Evolutionary conservation across 2,888 invertebrate genomes (phyloP).

Genomic region (Ischnus inquisitorius): DNA sequence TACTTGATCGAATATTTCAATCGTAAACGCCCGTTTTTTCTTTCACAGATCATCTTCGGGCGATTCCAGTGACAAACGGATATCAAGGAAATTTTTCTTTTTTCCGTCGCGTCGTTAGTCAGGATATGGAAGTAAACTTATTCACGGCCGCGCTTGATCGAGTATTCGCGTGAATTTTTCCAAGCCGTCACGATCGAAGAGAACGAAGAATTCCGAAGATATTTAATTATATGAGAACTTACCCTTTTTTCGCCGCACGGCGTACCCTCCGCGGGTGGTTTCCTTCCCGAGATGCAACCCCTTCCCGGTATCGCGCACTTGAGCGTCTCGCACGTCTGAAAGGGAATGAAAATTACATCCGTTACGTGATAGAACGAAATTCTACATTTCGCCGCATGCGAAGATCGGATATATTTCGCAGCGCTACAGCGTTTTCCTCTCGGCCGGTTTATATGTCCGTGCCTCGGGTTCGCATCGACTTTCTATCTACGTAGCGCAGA

Average conservation of each 20-base stretch:
- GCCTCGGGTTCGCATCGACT: neutral
- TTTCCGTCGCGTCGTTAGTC: no score
- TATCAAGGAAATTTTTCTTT: no score
- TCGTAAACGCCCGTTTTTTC: no score
- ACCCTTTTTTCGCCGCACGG: conserved; percentile 85
- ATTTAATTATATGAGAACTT: conserved; percentile 65
- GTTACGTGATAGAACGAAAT: neutral
- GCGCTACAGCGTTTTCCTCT: neutral
- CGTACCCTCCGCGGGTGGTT: conserved; percentile 87
- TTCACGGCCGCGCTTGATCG: no score
- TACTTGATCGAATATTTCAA: no score
- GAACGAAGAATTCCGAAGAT: neutral
- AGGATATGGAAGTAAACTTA: no score
- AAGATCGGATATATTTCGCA: conserved; percentile 4
- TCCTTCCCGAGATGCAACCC: conserved; percentile 86
- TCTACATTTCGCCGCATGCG: neutral
- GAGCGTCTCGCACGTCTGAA: conserved; percentile 86
- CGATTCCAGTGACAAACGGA: no score
- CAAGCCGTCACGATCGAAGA: neutral
- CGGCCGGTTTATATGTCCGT: no score
- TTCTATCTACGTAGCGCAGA: conserved; percentile 38
- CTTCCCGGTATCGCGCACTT: conserved; percentile 86
- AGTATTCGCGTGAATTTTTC: no score
- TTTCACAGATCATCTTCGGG: no score
- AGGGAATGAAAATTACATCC: conserved; percentile 36